A percentile compares a stretch with the other conserved stretches of the same genome.
phyloP scores from a whole-genome alignment of 2,888 invertebrate genomes.

The Eupeodes latifasciatus region DNA sequence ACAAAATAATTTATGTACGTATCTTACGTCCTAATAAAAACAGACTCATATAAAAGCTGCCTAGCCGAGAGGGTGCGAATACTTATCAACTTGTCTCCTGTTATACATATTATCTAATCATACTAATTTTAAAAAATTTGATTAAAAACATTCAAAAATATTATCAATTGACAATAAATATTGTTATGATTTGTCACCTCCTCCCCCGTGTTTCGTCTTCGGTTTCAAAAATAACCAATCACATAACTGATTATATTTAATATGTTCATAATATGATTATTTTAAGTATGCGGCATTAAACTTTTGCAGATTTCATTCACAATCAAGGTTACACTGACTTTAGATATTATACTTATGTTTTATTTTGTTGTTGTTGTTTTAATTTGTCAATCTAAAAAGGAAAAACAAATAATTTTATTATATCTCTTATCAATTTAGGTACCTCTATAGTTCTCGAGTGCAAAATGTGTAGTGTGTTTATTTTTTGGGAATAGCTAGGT shows the following conservation, averaged over 20 bases:
- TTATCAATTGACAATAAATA: too few relatives aligned
- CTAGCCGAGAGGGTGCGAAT: not conserved
- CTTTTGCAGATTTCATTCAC: constrained; percentile 7
- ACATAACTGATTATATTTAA: not conserved
- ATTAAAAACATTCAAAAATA: too few relatives aligned
- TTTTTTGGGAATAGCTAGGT: not conserved
- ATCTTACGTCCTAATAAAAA: not conserved
- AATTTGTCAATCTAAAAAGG: not conserved
- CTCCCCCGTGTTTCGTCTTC: too few relatives aligned
- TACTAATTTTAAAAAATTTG: not conserved
- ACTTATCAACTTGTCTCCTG: not conserved
- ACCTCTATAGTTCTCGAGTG: not conserved
- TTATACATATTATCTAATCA: not conserved
- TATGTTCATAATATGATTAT: not conserved
- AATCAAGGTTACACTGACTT: not conserved
- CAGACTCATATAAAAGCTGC: not conserved
- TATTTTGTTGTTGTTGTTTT: not conserved
- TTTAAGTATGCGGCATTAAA: constrained; percentile 1
- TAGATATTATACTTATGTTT: not conserved
- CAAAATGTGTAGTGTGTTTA: not conserved
- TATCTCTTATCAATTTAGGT: not conserved
- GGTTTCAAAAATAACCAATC: not conserved
- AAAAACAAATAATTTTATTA: not conserved
- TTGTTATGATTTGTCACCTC: too few relatives aligned
- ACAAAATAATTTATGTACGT: not conserved